These are phyloP conservation scores for Umimayanthus chanpuru DNA, from an alignment of 92 coral and sea anemone species.

Conservation along the genomic window DNA sequence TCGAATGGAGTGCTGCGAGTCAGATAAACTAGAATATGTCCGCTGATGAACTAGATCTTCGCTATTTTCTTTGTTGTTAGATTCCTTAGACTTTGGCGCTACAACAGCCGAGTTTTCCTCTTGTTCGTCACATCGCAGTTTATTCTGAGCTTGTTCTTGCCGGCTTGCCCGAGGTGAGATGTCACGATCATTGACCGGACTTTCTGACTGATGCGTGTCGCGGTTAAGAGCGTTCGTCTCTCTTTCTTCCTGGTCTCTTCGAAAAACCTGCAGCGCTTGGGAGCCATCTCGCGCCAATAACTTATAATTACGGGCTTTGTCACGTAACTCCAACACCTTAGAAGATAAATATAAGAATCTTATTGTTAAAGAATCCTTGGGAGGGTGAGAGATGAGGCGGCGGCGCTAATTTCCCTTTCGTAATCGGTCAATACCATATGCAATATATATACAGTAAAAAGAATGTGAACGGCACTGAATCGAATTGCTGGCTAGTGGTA, in stretches of 20 bases:
- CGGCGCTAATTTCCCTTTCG: too few species aligned
- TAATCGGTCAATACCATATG: too few species aligned
- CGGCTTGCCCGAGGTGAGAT: neutral
- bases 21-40: constrained; percentile 1
- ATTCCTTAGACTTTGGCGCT: neutral
- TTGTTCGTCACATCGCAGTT: neutral
- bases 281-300: constrained; percentile 61
- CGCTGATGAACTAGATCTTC: neutral
- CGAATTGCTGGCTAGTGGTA: too few species aligned
- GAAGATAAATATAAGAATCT: neutral
- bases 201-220: neutral
- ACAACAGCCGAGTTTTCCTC: neutral
- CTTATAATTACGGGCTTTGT: constrained; percentile 57
- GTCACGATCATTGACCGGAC: neutral
- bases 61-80: neutral
- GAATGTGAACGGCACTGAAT: too few species aligned
- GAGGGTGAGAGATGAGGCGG: neutral
- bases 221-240: neutral
- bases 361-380: neutral
- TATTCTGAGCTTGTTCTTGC: neutral
- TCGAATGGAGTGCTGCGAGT: neutral
- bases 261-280: constrained; percentile 26
- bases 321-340: constrained; percentile 68
- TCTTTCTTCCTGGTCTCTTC: constrained; percentile 24
- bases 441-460: too few species aligned